These are phyloP conservation scores for Nannoperca australis DNA, from an alignment of 2,797 vertebrate genomes.

Conservation along the genomic window DNA sequence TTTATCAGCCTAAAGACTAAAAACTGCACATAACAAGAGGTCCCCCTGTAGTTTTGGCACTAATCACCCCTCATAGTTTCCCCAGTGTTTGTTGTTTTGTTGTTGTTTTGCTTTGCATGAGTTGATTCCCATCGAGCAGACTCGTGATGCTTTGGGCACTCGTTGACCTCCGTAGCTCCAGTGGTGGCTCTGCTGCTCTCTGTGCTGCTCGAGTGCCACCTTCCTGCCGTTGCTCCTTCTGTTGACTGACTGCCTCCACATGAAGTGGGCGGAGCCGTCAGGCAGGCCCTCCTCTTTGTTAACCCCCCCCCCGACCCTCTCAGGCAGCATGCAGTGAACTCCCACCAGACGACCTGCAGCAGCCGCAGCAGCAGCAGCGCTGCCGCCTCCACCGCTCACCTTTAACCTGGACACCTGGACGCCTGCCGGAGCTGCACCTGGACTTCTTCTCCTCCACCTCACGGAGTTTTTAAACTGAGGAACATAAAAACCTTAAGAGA, in stretches of 20 bases:
- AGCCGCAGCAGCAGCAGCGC: slow-evolving; percentile 34
- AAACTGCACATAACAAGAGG: not conserved
- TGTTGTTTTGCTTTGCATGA: not conserved
- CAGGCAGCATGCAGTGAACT: slow-evolving; percentile 78
- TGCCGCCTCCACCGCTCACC: slow-evolving; percentile 37
- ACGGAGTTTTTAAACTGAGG: slow-evolving; percentile 30
- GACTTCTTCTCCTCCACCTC: slow-evolving; percentile 31
- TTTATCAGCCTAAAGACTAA: too few relatives aligned
- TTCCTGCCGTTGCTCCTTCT: slow-evolving; percentile 64
- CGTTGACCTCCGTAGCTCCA: not conserved
- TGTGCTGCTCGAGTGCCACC: slow-evolving; percentile 81
- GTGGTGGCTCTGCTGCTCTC: not conserved
- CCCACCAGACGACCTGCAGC: slow-evolving; percentile 77
- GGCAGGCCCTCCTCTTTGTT: slow-evolving; percentile 57
- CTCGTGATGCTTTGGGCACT: slow-evolving; percentile 10
- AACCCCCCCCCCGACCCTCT: slow-evolving; percentile 71
- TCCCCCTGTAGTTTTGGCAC: not conserved
- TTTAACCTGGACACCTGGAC: slow-evolving; percentile 53
- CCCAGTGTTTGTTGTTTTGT: not conserved
- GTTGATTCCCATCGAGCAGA: too few relatives aligned
- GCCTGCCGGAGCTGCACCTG: slow-evolving; percentile 29
- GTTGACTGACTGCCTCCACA: not conserved
- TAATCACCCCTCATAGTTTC: not conserved
- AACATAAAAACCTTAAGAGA: not conserved
- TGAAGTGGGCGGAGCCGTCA: slow-evolving; percentile 42